Base-by-base conservation (phyloP, 2,797 vertebrate species). In the Mormyrus proboscirostris region DNA sequence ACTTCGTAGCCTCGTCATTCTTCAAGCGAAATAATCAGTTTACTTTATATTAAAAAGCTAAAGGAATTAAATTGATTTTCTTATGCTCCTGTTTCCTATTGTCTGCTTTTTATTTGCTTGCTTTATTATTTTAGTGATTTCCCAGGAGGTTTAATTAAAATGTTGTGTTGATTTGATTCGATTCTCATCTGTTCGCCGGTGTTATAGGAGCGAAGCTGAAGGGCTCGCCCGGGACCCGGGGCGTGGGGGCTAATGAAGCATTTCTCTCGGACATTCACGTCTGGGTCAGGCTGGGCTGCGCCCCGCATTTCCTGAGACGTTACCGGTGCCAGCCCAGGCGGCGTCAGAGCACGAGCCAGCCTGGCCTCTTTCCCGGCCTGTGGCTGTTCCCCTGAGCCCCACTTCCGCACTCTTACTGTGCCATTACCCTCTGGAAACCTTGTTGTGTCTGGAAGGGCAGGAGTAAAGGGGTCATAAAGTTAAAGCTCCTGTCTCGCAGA, bases 41-140 rank as follows among this genome's bases (percentile, higher is more conserved):
- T 44, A 82, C 38, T n/a, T 82, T 44, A 29, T 82, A 82, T 82
- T 41, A 82, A 82, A 82, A 82, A 82, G 76, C 38, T 47, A 47
- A 79, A 47, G 7, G 76, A 47, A 82, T 82, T 82, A 9, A 82
- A 82, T 82, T 41, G 76, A 82, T 82, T 82, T 41, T 82, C 76
- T 82, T 82, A 82, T 47, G 41, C 76, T 82, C 76, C 76, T 47
- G 41, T 47, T 82, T 82, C 76, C 76, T n/a, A 82, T 82, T 82
- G 76, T 47, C 16, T 82, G 41, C 41, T 82, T 82, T 82, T 19
- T 41, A 82, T 82, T 82, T 47, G 76, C 76, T 19, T 47, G 76
- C 38, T 82, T 82, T 82, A 82, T 82, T 82, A 44, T 82, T 82
- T 82, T 47, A 82, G 41, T 82, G 76, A 82, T 82, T 82, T 82